A percentile compares a stretch with the other conserved stretches of the same genome.
These are phyloP conservation scores for Anomalospiza imberbis DNA, from an alignment of 2,797 vertebrate genomes.

Conservation along the genomic window DNA sequence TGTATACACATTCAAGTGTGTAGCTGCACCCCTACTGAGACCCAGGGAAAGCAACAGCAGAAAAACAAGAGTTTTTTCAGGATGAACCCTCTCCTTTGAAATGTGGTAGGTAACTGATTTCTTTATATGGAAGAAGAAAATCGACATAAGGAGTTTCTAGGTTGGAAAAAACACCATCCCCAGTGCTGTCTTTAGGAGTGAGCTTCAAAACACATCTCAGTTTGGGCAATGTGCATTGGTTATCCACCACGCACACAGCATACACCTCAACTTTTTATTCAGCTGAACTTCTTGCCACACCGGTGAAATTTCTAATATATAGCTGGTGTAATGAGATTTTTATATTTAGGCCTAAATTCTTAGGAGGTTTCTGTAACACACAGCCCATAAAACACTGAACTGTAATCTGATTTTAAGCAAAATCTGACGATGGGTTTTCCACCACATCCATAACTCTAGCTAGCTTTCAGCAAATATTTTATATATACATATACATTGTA, in stretches of 20 bases:
- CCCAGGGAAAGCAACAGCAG: background rate
- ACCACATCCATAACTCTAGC: background rate
- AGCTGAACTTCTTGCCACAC: background rate
- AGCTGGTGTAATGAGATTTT: background rate
- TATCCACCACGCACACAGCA: background rate
- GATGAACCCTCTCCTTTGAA: background rate
- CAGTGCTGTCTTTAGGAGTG: background rate
- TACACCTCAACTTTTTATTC: background rate
- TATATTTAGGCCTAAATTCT: background rate
- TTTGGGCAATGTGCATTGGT: background rate
- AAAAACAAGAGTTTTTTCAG: background rate
- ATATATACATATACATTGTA: background rate
- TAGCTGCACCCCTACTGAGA: slow-evolving; percentile 12
- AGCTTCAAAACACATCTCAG: background rate
- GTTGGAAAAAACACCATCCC: background rate
- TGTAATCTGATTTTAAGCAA: background rate
- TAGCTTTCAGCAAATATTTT: background rate
- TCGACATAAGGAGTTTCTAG: background rate
- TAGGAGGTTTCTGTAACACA: background rate
- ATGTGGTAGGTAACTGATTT: slow-evolving; percentile 17
- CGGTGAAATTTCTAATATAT: background rate
- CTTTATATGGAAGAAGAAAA: slow-evolving; percentile 29
- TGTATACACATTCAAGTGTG: background rate
- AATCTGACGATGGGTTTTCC: background rate
- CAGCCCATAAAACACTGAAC: background rate